phyloP scores from a whole-genome alignment of 2,888 invertebrate genomes.

The Ferrisia virgata region DNA sequence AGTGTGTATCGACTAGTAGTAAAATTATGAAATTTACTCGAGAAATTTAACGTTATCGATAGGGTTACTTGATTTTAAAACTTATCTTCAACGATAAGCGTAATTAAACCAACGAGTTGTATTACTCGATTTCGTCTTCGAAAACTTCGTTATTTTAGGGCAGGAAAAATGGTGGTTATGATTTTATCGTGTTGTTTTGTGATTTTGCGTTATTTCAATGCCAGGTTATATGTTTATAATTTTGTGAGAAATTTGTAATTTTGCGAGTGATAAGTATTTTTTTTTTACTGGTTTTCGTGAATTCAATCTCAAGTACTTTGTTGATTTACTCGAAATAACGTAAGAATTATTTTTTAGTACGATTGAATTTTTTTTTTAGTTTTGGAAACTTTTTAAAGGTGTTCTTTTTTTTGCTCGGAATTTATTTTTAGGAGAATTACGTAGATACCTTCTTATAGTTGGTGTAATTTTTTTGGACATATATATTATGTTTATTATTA shows the following conservation, averaged over 20 bases:
- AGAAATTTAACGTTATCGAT: not conserved
- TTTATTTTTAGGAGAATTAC: not conserved
- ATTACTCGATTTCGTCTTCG: not conserved
- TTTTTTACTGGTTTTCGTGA: not conserved
- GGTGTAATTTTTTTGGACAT: not conserved
- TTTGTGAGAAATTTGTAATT: not conserved
- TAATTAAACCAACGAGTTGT: not conserved
- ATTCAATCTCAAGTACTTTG: not conserved
- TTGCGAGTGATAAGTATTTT: not conserved
- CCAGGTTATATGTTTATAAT: not conserved
- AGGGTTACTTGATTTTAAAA: not conserved
- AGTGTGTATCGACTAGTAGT: not conserved
- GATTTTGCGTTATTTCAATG: not conserved
- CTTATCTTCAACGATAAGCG: not conserved
- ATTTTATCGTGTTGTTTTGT: not conserved
- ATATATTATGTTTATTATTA: not conserved
- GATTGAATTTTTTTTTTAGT: not conserved
- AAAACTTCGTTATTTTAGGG: not conserved
- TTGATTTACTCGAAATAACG: not conserved
- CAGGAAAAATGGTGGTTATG: not conserved
- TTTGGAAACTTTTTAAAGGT: not conserved
- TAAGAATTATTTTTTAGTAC: not conserved
- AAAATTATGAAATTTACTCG: not conserved
- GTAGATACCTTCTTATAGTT: not conserved
- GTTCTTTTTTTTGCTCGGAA: not conserved